These are phyloP conservation scores for Monopterus albus DNA, from an alignment of 2,113 vertebrate species.

Conservation along the genomic window DNA sequence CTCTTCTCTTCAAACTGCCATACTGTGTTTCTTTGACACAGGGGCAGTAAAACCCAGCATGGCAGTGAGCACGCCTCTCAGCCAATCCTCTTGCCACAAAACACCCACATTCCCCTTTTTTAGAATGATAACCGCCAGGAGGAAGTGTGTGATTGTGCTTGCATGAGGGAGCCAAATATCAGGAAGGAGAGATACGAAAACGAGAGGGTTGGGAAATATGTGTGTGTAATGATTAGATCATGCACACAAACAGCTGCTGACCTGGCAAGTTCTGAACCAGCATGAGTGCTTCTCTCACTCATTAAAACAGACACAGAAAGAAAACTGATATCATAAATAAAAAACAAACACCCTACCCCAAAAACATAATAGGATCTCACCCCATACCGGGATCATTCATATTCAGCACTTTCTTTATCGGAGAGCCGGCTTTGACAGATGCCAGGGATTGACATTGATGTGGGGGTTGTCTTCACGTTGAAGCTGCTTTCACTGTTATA, in stretches of 20 bases:
- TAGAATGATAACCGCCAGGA: constrained; percentile 17
- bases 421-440: constrained; percentile 61
- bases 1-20: constrained; percentile 54
- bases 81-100: constrained; percentile 18
- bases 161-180: constrained; percentile 37
- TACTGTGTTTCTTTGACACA: constrained; percentile 56
- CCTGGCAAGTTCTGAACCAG: constrained; percentile 48
- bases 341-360: constrained; percentile 50
- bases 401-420: constrained; percentile 72
- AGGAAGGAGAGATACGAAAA: constrained; percentile 12
- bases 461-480: constrained; percentile 15
- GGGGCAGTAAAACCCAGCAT: constrained; percentile 51
- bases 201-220: background rate
- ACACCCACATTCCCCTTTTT: background rate
- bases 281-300: constrained; percentile 34
- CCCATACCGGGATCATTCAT: constrained; percentile 58
- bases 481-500: constrained; percentile 38
- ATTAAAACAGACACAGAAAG: constrained; percentile 61
- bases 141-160: constrained; percentile 12
- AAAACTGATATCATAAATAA: constrained; percentile 58
- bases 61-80: constrained; percentile 22
- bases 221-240: constrained; percentile 46
- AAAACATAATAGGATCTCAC: constrained; percentile 74
- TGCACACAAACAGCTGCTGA: constrained; percentile 63
- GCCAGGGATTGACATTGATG: constrained; percentile 53